Base-by-base conservation (phyloP, 53 echinoderm and acorn worm species). In the Echinometra lucunter region DNA sequence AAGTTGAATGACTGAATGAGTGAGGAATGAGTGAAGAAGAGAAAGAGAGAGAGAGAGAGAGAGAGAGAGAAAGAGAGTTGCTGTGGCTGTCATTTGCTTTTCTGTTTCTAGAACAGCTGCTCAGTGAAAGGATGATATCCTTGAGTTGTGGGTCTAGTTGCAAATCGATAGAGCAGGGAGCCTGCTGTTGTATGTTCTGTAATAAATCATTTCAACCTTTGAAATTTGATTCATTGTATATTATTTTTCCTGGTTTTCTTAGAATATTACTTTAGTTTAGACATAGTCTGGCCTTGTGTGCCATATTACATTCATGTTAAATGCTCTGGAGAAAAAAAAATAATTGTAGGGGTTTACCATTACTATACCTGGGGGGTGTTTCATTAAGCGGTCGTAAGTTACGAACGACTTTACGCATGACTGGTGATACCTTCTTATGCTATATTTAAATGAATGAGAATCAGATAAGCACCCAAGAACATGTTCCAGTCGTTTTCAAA, bases 1-100 rank as follows among this genome's bases (percentile, higher is more conserved):
- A 60, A 89, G 89, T 89, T 85, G 89, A 89, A 57, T 58, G 60
- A 60, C 17, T 89, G 60, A 89, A 89, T 4, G 89, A 89, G 12
- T 16, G 58, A 70, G 32, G 70, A 44, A 17, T n/a, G 80, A 83
- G 28, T 16, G 83, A 83, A n/a, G 4, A n/a, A n/a, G n/a, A n/a
- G n/a, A n/a, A n/a, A n/a, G n/a, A n/a, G n/a, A n/a, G n/a, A n/a
- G n/a, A n/a, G n/a, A n/a, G n/a, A n/a, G n/a, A n/a, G n/a, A n/a
- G n/a, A n/a, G n/a, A n/a, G n/a, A n/a, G n/a, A n/a, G 9, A 83
- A 10, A 0, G 92, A 94, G 85, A 85, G 15, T n/a, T 10, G 45
- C 1, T 21, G 21, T 32, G 63, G 78, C 21, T 78, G 6, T 78
- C 78, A 78, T 78, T 42, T 19, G 35, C 78, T 78, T 18, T 21